Evolutionary conservation across 2,113 vertebrate species (phyloP).

Genomic region (Muntiacus muntjak): DNA sequence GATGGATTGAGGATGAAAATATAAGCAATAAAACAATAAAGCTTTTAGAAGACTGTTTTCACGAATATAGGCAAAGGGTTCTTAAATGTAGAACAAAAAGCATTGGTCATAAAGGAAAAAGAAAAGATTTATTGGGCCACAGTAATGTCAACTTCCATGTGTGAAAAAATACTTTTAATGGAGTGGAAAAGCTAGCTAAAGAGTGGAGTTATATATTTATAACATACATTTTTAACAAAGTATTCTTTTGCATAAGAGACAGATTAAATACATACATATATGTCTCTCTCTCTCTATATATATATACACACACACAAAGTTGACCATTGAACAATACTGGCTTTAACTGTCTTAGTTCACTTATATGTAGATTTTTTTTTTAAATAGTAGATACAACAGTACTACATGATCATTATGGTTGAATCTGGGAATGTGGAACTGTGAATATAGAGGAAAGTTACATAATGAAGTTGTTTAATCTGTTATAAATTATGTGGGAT

Average conservation of each 20-base stretch:
- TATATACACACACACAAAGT: not conserved
- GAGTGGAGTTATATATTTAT: not conserved
- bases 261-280: not conserved
- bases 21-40: not conserved
- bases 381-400: not conserved
- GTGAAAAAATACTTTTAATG: not conserved
- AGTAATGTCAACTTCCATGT: not conserved
- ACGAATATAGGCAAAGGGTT: not conserved
- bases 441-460: not conserved
- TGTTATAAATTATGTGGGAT: not conserved
- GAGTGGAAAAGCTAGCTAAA: not conserved
- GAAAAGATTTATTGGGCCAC: not conserved
- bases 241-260: not conserved
- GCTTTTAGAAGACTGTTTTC: not conserved
- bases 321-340: not conserved
- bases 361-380: not conserved
- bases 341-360: not conserved
- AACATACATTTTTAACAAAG: not conserved
- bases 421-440: not conserved
- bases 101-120: not conserved
- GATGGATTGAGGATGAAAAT: conserved; percentile 31
- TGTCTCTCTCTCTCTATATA: not conserved
- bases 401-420: not conserved
- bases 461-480: not conserved
- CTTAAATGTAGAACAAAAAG: not conserved